Base-by-base conservation (phyloP, 2,888 invertebrate species). In the Ditula angustiorana region DNA sequence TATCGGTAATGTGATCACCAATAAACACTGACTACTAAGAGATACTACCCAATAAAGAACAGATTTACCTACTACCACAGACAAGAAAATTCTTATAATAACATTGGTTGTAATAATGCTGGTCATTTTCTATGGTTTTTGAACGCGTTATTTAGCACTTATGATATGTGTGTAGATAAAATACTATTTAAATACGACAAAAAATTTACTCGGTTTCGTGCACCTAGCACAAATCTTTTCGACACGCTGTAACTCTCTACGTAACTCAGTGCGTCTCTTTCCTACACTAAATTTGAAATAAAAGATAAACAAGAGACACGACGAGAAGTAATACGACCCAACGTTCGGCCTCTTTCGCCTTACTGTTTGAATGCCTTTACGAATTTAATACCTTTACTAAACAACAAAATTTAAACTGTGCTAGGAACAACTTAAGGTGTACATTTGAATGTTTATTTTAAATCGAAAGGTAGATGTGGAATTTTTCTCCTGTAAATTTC, bases 401-500 rank as follows among this genome's bases (percentile, higher is more conserved):
- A 3, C 11, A 41, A 16, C 7, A 2, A 5, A 61, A 53, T 52
- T 11, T 41, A 1, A n/a, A 24, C 61, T 52, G 13, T 53, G 11
- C n/a, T 10, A 1, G 3, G 1, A 21, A 1, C 5, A 8, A 5
- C 5, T 3, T 46, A 35, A 24, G 61, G 46, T 35, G 11, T 4
- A 13, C 11, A 47, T 4, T 53, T 30, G 19, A 23, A 35, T 7
- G 33, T 16, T 19, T 28, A 16, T 11, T 11, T 7, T 8, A 8
- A 23, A 49, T 8, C 13, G 49, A 21, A 41, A 33, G 19, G 56
- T 60, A 66, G 62, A 69, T 69, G 65, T 55, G 61, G 66, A 70
- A 71, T 67, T 66, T 66, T 68, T 63, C 66, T 67, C 44, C 61
- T 66, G 62, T 67, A 61, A 61, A 71, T 72, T 74, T 69, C 53